phyloP scores from a whole-genome alignment of 2,113 vertebrate genomes.

The Nasalis larvatus region DNA sequence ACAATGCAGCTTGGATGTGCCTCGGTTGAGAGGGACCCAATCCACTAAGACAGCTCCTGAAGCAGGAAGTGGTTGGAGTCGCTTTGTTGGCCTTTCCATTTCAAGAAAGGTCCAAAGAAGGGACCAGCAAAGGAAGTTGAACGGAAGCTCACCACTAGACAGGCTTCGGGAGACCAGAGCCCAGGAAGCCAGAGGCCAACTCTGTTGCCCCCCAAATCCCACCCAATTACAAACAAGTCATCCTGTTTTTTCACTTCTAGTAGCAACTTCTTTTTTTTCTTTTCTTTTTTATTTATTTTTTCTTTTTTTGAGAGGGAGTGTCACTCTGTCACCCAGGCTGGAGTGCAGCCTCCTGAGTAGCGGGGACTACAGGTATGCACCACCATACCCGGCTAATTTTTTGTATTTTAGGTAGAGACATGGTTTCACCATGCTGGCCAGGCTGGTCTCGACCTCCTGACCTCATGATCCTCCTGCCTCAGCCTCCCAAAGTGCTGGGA shows the following conservation, averaged over 20 bases:
- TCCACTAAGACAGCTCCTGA: background rate
- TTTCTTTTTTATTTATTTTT: too few relatives aligned
- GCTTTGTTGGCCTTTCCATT: background rate
- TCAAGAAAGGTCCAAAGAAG: background rate
- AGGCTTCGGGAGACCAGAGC: background rate
- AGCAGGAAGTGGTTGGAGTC: background rate
- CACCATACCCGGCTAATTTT: too few relatives aligned
- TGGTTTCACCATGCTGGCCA: too few relatives aligned
- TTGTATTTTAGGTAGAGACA: too few relatives aligned
- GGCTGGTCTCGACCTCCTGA: too few relatives aligned
- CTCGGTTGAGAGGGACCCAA: background rate
- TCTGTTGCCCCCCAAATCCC: rapidly evolving
- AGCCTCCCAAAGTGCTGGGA: too few relatives aligned
- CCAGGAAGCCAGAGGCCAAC: background rate
- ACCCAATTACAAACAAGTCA: background rate
- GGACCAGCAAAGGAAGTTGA: background rate
- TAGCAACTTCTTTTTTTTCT: background rate
- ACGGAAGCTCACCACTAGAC: background rate
- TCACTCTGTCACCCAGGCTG: too few relatives aligned
- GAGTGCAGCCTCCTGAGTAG: too few relatives aligned
- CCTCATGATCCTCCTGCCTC: too few relatives aligned
- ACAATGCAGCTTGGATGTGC: background rate
- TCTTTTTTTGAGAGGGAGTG: too few relatives aligned
- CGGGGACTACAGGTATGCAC: too few relatives aligned
- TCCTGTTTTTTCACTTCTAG: background rate